phyloP scores from a whole-genome alignment of 1,140 invertebrate species.

The Bombus confusus region DNA sequence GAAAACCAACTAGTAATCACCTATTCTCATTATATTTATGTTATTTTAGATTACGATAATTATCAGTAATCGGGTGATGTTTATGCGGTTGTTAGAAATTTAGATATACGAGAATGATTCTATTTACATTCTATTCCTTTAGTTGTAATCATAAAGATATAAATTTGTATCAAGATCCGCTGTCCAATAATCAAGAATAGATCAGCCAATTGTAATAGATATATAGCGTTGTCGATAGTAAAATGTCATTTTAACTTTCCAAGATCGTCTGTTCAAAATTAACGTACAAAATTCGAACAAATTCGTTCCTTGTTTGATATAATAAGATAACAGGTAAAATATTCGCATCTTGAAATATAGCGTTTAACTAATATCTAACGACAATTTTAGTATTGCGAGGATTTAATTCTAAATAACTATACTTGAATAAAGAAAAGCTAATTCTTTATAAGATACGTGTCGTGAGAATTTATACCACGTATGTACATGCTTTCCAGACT shows the following conservation, averaged over 20 bases:
- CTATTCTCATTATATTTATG: no score
- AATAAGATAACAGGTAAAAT: no score
- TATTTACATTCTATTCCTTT: no score
- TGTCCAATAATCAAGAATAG: background rate
- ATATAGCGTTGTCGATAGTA: background rate
- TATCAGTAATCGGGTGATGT: background rate
- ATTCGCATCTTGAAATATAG: no score
- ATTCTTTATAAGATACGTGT: background rate
- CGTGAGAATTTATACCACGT: background rate
- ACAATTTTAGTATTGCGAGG: background rate
- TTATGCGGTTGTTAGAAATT: no score
- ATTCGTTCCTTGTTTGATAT: background rate
- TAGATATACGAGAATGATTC: no score
- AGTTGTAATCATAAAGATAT: no score
- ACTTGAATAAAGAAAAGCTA: background rate
- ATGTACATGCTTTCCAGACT: background rate
- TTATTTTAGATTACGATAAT: no score
- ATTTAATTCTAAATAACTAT: background rate
- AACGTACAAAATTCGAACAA: background rate
- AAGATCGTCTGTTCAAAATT: background rate
- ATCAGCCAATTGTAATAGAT: background rate
- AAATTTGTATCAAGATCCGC: background rate
- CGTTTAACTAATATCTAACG: background rate
- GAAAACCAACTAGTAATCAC: no score
- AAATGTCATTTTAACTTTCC: background rate